A percentile compares a stretch with the other conserved stretches of the same genome.
Conservation (phyloP, 53 echinoderm and acorn worm genomes). For the Zoroaster sp. region DNA sequence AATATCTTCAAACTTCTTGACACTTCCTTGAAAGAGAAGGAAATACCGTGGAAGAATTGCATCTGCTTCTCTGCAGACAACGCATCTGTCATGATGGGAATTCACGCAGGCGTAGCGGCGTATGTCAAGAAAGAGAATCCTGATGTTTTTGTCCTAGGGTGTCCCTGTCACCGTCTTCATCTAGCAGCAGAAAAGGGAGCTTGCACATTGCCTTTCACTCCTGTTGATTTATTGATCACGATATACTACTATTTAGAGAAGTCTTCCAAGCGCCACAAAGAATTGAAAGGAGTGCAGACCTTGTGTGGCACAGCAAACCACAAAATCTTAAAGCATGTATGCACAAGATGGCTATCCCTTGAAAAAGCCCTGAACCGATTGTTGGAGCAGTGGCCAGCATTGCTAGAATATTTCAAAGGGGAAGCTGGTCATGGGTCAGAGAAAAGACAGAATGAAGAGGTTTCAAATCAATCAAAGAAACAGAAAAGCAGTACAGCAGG, state of each 20-base stretch:
- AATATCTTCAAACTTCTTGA: constrained; percentile 67
- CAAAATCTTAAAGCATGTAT: background rate
- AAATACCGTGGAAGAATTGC: constrained; percentile 59
- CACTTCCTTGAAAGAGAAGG: constrained; percentile 44
- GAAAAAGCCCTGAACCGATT: constrained; percentile 36
- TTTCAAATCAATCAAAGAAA: constrained; percentile 24
- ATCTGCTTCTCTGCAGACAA: constrained; percentile 63
- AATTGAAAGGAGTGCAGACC: constrained; percentile 29
- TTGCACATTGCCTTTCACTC: constrained; percentile 16
- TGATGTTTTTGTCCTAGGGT: constrained; percentile 52
- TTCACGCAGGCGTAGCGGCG: constrained; percentile 37
- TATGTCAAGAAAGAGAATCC: constrained; percentile 60
- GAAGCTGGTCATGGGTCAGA: constrained; percentile 49
- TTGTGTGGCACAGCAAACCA: constrained; percentile 18
- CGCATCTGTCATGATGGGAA: constrained; percentile 70
- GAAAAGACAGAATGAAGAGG: constrained; percentile 40
- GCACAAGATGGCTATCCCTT: constrained; percentile 49
- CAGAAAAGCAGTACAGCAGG: constrained; percentile 35
- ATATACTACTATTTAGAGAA: constrained; percentile 59
- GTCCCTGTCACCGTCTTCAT: constrained; percentile 63
- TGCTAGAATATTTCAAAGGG: constrained; percentile 54
- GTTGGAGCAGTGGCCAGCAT: constrained; percentile 56
- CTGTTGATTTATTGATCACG: constrained; percentile 53
- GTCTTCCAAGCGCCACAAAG: constrained; percentile 59
- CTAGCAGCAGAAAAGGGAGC: constrained; percentile 69